A percentile compares a stretch with the other conserved stretches of the same genome.
phyloP scores from a whole-genome alignment of 2,888 invertebrate genomes.

The Drosophila pegasa region DNA sequence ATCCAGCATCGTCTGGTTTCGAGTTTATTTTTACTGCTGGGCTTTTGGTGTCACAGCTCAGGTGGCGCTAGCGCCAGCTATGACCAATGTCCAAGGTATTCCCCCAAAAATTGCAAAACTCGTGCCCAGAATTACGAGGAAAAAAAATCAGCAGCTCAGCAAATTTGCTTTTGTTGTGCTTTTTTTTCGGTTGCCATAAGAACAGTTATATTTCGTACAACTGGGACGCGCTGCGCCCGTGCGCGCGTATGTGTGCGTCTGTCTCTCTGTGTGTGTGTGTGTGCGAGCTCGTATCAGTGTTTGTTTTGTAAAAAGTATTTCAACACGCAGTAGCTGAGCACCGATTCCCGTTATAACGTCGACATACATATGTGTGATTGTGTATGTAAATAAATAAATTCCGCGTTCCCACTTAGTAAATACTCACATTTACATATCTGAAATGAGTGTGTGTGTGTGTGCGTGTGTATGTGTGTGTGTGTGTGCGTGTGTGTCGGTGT shows the following conservation, averaged over 20 bases:
- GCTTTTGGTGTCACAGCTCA: constrained; percentile 47
- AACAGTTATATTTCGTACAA: constrained; percentile 66
- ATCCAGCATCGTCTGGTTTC: constrained; percentile 43
- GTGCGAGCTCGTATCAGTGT: constrained; percentile 4
- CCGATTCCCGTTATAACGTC: constrained; percentile 45
- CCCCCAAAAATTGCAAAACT: constrained; percentile 57
- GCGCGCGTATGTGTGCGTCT: constrained; percentile 22
- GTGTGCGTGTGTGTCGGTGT: constrained; percentile 2
- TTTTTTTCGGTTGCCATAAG: constrained; percentile 59
- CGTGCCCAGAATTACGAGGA: constrained; percentile 7
- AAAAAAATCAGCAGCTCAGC: constrained; percentile 53
- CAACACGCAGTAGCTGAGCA: constrained; percentile 48
- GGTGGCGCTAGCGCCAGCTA: constrained; percentile 45
- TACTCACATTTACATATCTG: constrained; percentile 1
- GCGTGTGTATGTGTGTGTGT: constrained; percentile 2
- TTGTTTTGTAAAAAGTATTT: constrained; percentile 61
- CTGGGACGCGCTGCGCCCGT: constrained; percentile 37
- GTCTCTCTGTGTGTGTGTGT: constrained; percentile 16
- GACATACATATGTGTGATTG: constrained; percentile 14
- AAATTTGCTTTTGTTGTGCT: constrained; percentile 51
- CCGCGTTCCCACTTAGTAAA: constrained; percentile 23
- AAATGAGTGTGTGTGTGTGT: constrained; percentile 2
- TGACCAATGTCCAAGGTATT: constrained; percentile 73
- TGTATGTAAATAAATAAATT: constrained; percentile 56
- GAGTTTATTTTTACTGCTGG: constrained; percentile 21